Base-by-base conservation (phyloP, 2,888 invertebrate genomes). In the Lithophane leautieri region DNA sequence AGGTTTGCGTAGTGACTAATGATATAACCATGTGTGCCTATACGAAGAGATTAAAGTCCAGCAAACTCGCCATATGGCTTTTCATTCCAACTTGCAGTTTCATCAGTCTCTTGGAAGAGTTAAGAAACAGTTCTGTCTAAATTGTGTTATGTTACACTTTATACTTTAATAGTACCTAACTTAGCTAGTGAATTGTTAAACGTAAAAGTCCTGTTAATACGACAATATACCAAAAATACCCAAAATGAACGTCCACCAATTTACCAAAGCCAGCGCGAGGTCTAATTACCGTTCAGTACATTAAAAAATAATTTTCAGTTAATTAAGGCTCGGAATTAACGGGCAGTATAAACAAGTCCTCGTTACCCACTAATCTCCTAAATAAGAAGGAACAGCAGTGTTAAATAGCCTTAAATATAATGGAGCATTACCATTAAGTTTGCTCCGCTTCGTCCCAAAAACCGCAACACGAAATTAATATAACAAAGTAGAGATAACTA, bases 381-480 rank as follows among this genome's bases (percentile, higher is more conserved):
- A 88, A 78, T 73, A 86, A 66, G 82, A 84, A 87, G 87, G 82
- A 86, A 82, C 78, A 81, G 79, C 79, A 82, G 79, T 71, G 76
- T 76, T 84, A 84, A 86, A 87, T 86, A 81, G 85, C 82, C 83
- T 84, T 89, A 85, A 87, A 84, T 86, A 78, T 88, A 87, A 87
- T 86, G 87, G 85, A 71, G 76, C 80, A 88, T 87, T 85, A 86
- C 72, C 81, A 84, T 85, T 90, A 89, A 89, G 90, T 89, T 50
- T 86, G 83, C 77, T 81, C 81, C 86, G 87, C 83, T 89, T 90
- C 81, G 86, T 86, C 86, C 90, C 84, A 85, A 89, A 90, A 92
- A 91, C 92, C 92, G 83, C 90, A 90, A 88, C 89, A 89, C 88
- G 88, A 92, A 92, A 93, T 94, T 93, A 93, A 92, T 92, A 93